Evolutionary conservation across 2,888 invertebrate genomes (phyloP).

Genomic region (Cerastis rubricosa): DNA sequence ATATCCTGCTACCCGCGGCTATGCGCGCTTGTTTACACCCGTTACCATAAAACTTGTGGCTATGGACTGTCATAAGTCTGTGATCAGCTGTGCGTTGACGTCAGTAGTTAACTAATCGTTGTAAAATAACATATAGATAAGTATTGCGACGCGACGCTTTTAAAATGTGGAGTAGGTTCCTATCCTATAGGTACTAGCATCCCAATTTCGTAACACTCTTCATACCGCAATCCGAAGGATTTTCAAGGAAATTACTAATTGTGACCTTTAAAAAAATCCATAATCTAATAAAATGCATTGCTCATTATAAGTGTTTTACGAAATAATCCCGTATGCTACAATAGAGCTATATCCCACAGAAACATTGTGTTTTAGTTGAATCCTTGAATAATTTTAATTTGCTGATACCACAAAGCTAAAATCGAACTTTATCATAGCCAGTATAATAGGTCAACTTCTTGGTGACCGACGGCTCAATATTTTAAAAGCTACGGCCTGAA

Average conservation of each 20-base stretch:
- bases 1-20: slow-evolving; percentile 39
- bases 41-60: slow-evolving; percentile 57
- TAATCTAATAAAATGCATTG: background rate
- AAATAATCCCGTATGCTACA: background rate
- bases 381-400: background rate
- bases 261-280: background rate
- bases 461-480: too few relatives aligned
- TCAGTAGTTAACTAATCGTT: slow-evolving; percentile 36
- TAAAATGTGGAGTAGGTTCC: background rate
- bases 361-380: background rate
- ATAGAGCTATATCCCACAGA: too few relatives aligned
- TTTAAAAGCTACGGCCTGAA: too few relatives aligned
- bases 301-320: background rate
- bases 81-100: slow-evolving; percentile 46
- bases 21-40: slow-evolving; percentile 52
- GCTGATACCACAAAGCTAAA: background rate
- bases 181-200: background rate
- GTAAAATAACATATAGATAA: background rate
- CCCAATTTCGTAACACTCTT: background rate
- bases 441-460: too few relatives aligned
- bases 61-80: slow-evolving; percentile 39
- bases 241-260: background rate
- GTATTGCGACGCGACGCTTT: background rate
- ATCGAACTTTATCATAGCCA: background rate
- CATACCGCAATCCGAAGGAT: background rate